phyloP scores from a whole-genome alignment of 2,113 vertebrate genomes.

The Ictalurus punctatus region DNA sequence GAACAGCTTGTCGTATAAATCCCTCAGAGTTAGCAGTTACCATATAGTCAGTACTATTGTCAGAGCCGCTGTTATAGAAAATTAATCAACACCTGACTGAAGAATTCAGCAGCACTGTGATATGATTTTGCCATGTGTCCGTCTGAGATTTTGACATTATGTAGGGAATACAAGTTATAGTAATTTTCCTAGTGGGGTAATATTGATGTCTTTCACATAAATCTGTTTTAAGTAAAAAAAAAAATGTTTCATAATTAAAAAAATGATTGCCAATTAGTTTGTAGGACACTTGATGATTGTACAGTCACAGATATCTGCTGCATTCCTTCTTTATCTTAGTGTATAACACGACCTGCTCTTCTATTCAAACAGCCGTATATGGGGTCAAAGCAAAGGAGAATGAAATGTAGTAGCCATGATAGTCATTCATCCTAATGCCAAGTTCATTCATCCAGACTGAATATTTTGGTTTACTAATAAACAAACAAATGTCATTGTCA shows the following conservation, averaged over 20 bases:
- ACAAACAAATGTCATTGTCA: background rate
- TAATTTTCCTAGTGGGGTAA: too few relatives aligned
- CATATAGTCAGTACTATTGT: background rate
- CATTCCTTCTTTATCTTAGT: background rate
- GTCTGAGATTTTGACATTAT: background rate
- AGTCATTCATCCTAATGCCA: too few relatives aligned
- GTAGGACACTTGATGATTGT: background rate
- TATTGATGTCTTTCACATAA: background rate
- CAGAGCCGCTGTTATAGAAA: background rate
- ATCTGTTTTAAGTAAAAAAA: background rate
- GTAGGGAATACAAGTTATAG: background rate
- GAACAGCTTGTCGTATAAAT: background rate
- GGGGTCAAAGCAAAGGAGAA: background rate
- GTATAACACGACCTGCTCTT: background rate
- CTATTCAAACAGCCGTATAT: background rate
- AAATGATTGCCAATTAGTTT: too few relatives aligned
- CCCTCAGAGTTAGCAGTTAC: background rate
- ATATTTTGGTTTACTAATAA: background rate
- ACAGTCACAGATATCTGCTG: background rate
- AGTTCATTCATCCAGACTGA: background rate
- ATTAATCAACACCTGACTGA: background rate
- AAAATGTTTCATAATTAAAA: too few relatives aligned
- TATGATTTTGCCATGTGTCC: background rate
- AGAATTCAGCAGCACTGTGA: too few relatives aligned
- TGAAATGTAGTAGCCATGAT: background rate